phyloP scores from a whole-genome alignment of 1,140 invertebrate species.

The Philopotamus ludificatus region DNA sequence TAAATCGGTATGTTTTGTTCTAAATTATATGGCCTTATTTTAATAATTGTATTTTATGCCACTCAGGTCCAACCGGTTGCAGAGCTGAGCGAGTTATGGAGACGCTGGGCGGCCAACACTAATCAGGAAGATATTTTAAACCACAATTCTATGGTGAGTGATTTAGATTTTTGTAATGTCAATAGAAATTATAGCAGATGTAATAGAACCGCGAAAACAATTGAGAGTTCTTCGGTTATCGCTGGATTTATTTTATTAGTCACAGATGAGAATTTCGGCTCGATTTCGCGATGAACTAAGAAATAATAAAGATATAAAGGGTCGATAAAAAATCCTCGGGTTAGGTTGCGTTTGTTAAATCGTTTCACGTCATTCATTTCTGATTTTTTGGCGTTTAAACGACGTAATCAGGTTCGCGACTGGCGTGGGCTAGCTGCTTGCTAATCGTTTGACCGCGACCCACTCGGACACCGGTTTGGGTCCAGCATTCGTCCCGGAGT shows the following conservation, averaged over 20 bases:
- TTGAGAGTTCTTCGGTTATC: too few relatives aligned
- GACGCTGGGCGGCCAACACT: conserved; percentile 58
- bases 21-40: too few relatives aligned
- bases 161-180: not conserved
- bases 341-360: conserved; percentile 1
- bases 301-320: too few relatives aligned
- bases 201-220: not conserved
- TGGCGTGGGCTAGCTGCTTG: not conserved
- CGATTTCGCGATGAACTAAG: too few relatives aligned
- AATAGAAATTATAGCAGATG: not conserved
- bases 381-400: conserved; percentile 9
- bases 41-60: too few relatives aligned
- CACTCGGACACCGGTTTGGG: not conserved
- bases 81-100: conserved; percentile 82
- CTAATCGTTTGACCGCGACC: conserved; percentile 13
- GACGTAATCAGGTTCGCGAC: conserved; percentile 8
- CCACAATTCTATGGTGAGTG: conserved; percentile 21
- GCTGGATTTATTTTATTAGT: too few relatives aligned
- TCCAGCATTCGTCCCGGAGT: not conserved
- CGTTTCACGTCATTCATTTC: conserved; percentile 1
- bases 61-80: conserved; percentile 79
- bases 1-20: too few relatives aligned
- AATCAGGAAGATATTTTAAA: conserved; percentile 20
- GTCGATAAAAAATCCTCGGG: too few relatives aligned
- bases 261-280: too few relatives aligned